Conservation (phyloP, 2,797 vertebrate species). For the Antennarius maculatus region DNA sequence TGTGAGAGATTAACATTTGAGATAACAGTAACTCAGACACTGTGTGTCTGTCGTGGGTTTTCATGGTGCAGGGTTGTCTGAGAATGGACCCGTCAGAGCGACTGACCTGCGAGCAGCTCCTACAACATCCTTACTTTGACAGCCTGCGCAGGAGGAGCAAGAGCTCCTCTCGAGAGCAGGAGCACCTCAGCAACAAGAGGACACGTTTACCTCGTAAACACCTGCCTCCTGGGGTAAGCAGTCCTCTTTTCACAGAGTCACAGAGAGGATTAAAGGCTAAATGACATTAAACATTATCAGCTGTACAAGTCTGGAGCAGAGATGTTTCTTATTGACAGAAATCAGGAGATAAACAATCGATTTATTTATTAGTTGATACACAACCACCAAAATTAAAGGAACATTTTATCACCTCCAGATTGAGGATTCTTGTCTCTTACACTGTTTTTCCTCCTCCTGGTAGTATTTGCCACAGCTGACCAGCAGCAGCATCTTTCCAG, state of each 20-base stretch:
- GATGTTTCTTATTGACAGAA: too few relatives aligned
- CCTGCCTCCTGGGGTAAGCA: slow-evolving; percentile 84
- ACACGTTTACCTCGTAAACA: slow-evolving; percentile 81
- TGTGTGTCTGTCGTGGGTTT: background rate
- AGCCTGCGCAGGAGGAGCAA: slow-evolving; percentile 81
- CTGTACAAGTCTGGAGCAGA: background rate
- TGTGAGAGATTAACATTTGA: too few relatives aligned
- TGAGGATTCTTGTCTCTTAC: background rate
- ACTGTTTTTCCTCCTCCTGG: slow-evolving; percentile 8
- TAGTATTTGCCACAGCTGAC: slow-evolving; percentile 93
- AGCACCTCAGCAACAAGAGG: slow-evolving; percentile 77
- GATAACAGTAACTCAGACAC: background rate
- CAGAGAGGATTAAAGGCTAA: rapidly evolving
- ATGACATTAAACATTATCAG: background rate
- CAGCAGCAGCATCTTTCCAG: slow-evolving; percentile 86
- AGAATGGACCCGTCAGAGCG: slow-evolving; percentile 91
- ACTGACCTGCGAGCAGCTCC: slow-evolving; percentile 88
- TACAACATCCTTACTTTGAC: slow-evolving; percentile 91
- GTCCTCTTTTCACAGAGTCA: rapidly evolving
- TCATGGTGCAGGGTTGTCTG: slow-evolving; percentile 84
- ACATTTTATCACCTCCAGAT: too few relatives aligned
- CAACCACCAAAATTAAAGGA: too few relatives aligned
- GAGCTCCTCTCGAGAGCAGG: slow-evolving; percentile 73
- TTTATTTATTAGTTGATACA: too few relatives aligned
- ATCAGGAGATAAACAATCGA: too few relatives aligned